A percentile compares a stretch with the other conserved stretches of the same genome.
Conservation (phyloP, 1,140 invertebrate genomes). For the Temnothorax curvispinosus region DNA sequence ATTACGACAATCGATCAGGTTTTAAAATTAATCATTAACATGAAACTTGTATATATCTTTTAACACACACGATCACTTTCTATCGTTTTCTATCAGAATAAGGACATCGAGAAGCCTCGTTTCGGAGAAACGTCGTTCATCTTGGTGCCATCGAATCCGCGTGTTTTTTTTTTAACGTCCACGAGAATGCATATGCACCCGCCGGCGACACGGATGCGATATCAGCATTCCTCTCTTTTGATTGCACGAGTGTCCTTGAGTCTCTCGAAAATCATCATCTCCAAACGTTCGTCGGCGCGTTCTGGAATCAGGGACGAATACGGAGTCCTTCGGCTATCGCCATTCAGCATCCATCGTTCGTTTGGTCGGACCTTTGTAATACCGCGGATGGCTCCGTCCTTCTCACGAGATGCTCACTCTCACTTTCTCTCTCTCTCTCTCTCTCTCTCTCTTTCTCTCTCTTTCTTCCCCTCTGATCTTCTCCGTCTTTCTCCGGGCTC, state of each 20-base stretch:
- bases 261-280: conserved; percentile 35
- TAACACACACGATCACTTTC: not conserved
- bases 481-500: conserved; percentile 9
- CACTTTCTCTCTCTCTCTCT: conserved; percentile 66
- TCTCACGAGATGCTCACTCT: conserved; percentile 64
- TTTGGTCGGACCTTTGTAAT: conserved; percentile 57
- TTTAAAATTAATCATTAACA: not conserved
- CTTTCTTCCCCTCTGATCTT: conserved; percentile 26
- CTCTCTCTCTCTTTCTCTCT: not conserved
- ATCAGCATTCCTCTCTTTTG: conserved; percentile 1
- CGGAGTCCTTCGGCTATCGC: conserved; percentile 49
- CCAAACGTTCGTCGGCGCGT: not conserved
- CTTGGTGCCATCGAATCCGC: not conserved
- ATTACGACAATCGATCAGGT: too few species aligned
- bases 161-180: not conserved
- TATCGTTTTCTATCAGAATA: not conserved
- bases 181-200: conserved; percentile 14
- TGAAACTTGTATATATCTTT: not conserved
- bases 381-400: conserved; percentile 51
- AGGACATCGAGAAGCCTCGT: not conserved
- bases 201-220: not conserved
- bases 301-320: conserved; percentile 39
- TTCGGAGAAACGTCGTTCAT: not conserved
- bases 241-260: conserved; percentile 19
- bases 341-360: conserved; percentile 15